These are phyloP conservation scores for Ylistrum balloti DNA, from an alignment of 1,140 invertebrate species.

Conservation along the genomic window DNA sequence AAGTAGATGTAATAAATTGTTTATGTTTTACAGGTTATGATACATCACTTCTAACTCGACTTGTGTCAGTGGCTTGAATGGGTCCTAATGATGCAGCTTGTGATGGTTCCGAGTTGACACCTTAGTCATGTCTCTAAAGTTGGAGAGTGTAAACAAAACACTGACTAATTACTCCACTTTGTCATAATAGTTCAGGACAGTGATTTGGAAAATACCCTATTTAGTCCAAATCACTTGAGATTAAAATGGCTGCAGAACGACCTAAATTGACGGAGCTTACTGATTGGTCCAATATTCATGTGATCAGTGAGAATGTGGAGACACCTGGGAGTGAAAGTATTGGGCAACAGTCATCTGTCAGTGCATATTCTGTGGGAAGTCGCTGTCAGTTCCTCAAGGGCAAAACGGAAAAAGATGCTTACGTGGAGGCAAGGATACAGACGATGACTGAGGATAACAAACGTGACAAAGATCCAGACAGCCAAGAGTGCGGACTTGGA, in stretches of 20 bases:
- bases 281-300: constrained; percentile 41
- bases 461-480: neutral
- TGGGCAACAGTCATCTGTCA: constrained; percentile 67
- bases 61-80: neutral
- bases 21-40: neutral
- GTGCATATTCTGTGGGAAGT: constrained; percentile 73
- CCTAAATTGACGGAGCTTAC: constrained; percentile 58
- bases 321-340: constrained; percentile 67
- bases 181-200: neutral
- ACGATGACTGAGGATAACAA: constrained; percentile 51
- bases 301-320: constrained; percentile 48
- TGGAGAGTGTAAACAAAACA: neutral
- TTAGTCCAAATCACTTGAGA: constrained; percentile 3
- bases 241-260: constrained; percentile 46
- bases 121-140: neutral
- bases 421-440: constrained; percentile 60
- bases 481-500: constrained; percentile 91
- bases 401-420: constrained; percentile 70
- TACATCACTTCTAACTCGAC: neutral
- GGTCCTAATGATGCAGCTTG: neutral
- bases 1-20: neutral
- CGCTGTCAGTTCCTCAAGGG: constrained; percentile 66
- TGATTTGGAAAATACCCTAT: neutral
- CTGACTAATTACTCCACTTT: neutral
- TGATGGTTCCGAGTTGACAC: neutral